phyloP scores from a whole-genome alignment of 2,888 invertebrate genomes.

The Thymelicus lineola region DNA sequence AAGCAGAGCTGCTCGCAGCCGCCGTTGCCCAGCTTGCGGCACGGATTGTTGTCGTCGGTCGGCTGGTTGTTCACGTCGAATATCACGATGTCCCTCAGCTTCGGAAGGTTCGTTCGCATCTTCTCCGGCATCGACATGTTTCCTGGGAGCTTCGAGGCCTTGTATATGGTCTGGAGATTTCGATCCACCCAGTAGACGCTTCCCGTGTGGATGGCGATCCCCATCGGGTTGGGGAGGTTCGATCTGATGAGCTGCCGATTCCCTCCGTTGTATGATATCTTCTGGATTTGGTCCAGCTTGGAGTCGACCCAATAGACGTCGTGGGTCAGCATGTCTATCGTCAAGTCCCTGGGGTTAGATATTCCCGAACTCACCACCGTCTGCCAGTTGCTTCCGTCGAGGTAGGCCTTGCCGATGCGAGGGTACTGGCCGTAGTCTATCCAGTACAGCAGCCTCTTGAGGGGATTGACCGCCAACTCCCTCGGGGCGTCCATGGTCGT shows the following conservation, averaged over 20 bases:
- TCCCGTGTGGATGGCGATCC: slow-evolving; percentile 93
- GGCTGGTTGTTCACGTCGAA: slow-evolving; percentile 96
- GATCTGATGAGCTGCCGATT: slow-evolving; percentile 93
- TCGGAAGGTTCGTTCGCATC: slow-evolving; percentile 93
- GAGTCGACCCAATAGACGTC: slow-evolving; percentile 99
- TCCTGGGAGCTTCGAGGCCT: slow-evolving; percentile 91
- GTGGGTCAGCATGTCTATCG: slow-evolving; percentile 96
- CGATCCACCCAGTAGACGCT: slow-evolving; percentile 98
- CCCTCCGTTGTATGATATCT: slow-evolving; percentile 93
- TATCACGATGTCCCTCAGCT: slow-evolving; percentile 95
- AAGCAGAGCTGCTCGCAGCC: slow-evolving; percentile 98
- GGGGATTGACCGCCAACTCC: slow-evolving; percentile 98
- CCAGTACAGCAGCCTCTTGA: slow-evolving; percentile 97
- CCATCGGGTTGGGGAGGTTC: slow-evolving; percentile 97
- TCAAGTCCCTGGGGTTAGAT: slow-evolving; percentile 94
- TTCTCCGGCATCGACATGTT: slow-evolving; percentile 89
- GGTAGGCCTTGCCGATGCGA: slow-evolving; percentile 93
- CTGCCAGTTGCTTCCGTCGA: slow-evolving; percentile 95
- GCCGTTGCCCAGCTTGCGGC: slow-evolving; percentile 90
- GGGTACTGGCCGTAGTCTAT: slow-evolving; percentile 99
- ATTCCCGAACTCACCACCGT: slow-evolving; percentile 96
- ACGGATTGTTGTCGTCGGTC: slow-evolving; percentile 92
- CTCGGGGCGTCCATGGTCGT: slow-evolving; percentile 97
- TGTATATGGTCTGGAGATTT: slow-evolving; percentile 93
- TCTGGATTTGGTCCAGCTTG: slow-evolving; percentile 96